phyloP scores from a whole-genome alignment of 1,140 invertebrate genomes.

The Drosophila nannoptera region DNA sequence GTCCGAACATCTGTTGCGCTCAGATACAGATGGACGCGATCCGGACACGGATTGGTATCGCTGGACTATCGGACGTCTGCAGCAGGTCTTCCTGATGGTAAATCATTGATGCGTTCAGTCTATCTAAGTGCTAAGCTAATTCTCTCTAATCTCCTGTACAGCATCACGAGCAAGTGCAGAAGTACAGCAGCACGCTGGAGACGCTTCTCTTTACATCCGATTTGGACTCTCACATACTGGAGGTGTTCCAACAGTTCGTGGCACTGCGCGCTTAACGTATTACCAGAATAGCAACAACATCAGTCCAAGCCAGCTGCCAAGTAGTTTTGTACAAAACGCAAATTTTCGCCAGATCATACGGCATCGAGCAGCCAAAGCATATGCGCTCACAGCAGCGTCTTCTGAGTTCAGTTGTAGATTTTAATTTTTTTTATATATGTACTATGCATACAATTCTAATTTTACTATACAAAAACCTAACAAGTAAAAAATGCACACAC shows the following conservation, averaged over 20 bases:
- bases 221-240: slow-evolving; percentile 96
- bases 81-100: slow-evolving; percentile 97
- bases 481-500: neutral
- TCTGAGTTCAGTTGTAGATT: slow-evolving; percentile 27
- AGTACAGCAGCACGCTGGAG: slow-evolving; percentile 96
- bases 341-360: neutral
- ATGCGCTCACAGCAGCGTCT: neutral
- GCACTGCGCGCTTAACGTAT: slow-evolving; percentile 78
- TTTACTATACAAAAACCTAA: slow-evolving; percentile 8
- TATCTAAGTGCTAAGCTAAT: neutral
- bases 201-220: slow-evolving; percentile 97
- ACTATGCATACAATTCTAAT: neutral
- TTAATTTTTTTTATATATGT: slow-evolving; percentile 25
- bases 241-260: slow-evolving; percentile 98
- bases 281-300: neutral
- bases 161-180: slow-evolving; percentile 99
- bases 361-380: neutral
- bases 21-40: slow-evolving; percentile 95
- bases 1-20: slow-evolving; percentile 95
- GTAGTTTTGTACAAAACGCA: neutral
- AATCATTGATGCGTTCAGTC: slow-evolving; percentile 61
- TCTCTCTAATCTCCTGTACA: slow-evolving; percentile 70
- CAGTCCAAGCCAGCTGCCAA: neutral
- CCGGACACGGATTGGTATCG: slow-evolving; percentile 98
- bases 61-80: slow-evolving; percentile 96